Evolutionary conservation across 2,888 invertebrate species (phyloP).

Genomic region (Drosophila pseudotalamancana): DNA sequence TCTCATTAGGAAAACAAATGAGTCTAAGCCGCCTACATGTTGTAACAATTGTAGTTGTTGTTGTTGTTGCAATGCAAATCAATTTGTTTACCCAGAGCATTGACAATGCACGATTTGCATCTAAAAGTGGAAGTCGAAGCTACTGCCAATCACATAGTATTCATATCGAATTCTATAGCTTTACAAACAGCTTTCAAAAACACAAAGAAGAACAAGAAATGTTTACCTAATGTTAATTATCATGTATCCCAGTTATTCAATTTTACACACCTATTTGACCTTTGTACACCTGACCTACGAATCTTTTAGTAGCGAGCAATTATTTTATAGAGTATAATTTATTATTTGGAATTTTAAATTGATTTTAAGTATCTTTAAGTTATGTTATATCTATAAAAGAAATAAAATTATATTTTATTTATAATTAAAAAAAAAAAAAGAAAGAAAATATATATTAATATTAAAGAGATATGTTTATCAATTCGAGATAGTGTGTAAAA

Average conservation of each 20-base stretch:
- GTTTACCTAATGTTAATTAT: conserved; percentile 40
- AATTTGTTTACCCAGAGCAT: conserved; percentile 52
- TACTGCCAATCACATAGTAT: conserved; percentile 10
- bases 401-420: too few relatives aligned
- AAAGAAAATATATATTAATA: too few relatives aligned
- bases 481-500: neutral
- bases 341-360: too few relatives aligned
- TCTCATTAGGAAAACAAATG: conserved; percentile 33
- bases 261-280: conserved; percentile 19
- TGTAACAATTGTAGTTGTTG: conserved; percentile 2
- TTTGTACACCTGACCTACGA: neutral
- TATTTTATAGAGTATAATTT: too few relatives aligned
- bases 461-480: too few relatives aligned
- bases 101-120: conserved; percentile 57
- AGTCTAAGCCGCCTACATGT: conserved; percentile 28
- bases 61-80: conserved; percentile 56
- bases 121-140: conserved; percentile 23
- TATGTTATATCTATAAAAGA: too few relatives aligned
- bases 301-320: neutral
- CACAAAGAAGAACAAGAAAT: neutral
- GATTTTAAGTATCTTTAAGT: too few relatives aligned
- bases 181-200: conserved; percentile 14
- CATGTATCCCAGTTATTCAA: neutral
- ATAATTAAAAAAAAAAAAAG: too few relatives aligned
- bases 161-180: conserved; percentile 16